Base-by-base conservation (phyloP, 2,797 vertebrate genomes). In the Malacoraja senta region DNA sequence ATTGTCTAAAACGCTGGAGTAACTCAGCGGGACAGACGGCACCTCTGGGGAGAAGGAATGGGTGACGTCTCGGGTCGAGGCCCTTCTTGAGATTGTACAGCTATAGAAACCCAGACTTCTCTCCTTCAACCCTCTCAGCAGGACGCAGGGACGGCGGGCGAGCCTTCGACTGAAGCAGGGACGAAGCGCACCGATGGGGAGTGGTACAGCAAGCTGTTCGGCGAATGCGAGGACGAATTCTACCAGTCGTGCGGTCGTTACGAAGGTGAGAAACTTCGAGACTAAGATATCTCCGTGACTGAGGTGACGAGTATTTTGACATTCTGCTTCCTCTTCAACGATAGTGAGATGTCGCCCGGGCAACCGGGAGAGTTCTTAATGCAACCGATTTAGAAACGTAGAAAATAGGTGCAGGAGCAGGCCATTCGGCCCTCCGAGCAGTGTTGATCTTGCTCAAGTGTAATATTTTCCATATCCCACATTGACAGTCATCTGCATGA, bases 221-320 rank as follows among this genome's bases (percentile, higher is more conserved):
- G 94, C 13, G 97, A 97, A 95, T 97, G 97, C 77, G 96, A 97
- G 93, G 97, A 97, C 8, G 97, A 98, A 93, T 97, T 97, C 95
- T 96, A 90, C 93, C 97, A 97, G 94, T 96, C 94, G 8, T 96
- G 97, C 26, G 97, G 97, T 63, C 95, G 95, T 19, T 97, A 97
- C 78, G 97, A 97, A 80, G 97, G 98, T 98, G 95, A 96, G 95
- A 21, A 53, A 53, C 44, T 53, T 53, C 44, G 44, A 53, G 44
- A 53, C 44, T 53, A 53, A 53, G 44, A 53, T 53, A 53, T 53
- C 44, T 53, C 44, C 44, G 4, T 53, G 44, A 53, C 44, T 53
- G 44, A 53, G 44, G 44, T 53, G 44, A 6, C 44, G 4, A 53
- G 44, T 53, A 53, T 53, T 6, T 53, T 6, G 44, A 53, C 0